A percentile compares a stretch with the other conserved stretches of the same genome.
Evolutionary conservation across 2,113 vertebrate species (phyloP).

Genomic region (Prunella himalayana): DNA sequence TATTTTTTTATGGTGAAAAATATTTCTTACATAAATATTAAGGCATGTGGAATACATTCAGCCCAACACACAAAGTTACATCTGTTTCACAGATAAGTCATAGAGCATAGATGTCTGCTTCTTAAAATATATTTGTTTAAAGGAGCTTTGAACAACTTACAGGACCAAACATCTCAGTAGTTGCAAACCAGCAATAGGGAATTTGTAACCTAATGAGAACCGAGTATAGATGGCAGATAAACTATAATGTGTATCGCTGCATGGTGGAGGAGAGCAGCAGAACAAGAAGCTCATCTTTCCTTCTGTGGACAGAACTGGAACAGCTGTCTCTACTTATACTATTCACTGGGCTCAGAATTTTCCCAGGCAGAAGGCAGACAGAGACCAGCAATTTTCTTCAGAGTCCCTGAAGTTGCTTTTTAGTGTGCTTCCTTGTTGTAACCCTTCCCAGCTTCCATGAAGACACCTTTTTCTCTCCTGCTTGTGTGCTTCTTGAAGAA

Average conservation of each 20-base stretch:
- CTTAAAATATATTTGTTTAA: neutral
- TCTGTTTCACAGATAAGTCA: neutral
- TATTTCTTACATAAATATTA: neutral
- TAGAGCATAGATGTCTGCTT: neutral
- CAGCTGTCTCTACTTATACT: neutral
- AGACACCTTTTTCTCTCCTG: neutral
- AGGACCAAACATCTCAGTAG: neutral
- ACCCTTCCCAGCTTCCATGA: neutral
- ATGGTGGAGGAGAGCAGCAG: neutral
- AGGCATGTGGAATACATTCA: neutral
- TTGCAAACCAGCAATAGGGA: neutral
- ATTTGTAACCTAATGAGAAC: neutral
- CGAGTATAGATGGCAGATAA: neutral
- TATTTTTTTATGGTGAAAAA: neutral
- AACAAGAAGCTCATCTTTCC: neutral
- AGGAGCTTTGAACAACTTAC: neutral
- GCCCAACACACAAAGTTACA: neutral
- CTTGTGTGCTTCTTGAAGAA: neutral
- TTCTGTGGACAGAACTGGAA: neutral
- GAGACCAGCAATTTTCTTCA: neutral
- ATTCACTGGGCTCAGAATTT: neutral
- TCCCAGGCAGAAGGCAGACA: neutral
- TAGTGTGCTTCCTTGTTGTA: neutral
- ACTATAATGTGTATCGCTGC: neutral
- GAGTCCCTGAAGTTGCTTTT: neutral